Conservation (phyloP, 2,797 vertebrate genomes). For the Poecilia picta region DNA sequence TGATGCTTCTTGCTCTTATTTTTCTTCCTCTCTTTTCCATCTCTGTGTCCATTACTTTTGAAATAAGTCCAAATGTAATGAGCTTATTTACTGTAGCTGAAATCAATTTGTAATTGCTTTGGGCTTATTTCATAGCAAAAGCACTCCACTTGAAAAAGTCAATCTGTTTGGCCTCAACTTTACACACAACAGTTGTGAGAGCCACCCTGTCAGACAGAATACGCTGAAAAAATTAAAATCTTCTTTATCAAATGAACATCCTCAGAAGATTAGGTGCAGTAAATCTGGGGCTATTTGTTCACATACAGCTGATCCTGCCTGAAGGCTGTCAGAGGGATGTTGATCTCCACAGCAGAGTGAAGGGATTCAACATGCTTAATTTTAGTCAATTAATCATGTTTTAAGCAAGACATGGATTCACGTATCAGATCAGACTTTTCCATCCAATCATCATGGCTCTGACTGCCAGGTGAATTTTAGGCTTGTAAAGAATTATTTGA, state of each 20-base stretch:
- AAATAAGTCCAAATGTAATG: background rate
- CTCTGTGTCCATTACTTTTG: background rate
- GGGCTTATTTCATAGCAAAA: too few relatives aligned
- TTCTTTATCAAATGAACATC: constrained; percentile 23
- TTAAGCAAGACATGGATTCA: background rate
- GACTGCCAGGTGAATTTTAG: background rate
- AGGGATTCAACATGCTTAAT: background rate
- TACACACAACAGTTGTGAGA: background rate
- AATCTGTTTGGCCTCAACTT: too few relatives aligned
- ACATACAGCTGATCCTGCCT: background rate
- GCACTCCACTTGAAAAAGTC: too few relatives aligned
- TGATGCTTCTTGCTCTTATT: too few relatives aligned
- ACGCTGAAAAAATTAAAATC: background rate
- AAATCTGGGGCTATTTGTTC: constrained; percentile 43
- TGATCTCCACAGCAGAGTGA: background rate
- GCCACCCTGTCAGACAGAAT: background rate
- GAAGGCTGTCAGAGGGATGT: background rate
- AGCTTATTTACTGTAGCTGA: too few relatives aligned
- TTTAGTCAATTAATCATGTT: background rate
- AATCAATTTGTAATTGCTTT: too few relatives aligned
- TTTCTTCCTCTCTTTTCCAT: background rate
- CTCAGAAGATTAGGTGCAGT: constrained; percentile 42
- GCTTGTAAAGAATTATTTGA: background rate
- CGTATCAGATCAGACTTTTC: background rate
- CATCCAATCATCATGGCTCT: background rate